A percentile compares a stretch with the other conserved stretches of the same genome.
Evolutionary conservation across 2,888 invertebrate species (phyloP).

Genomic region (Cyclophora albipunctata): DNA sequence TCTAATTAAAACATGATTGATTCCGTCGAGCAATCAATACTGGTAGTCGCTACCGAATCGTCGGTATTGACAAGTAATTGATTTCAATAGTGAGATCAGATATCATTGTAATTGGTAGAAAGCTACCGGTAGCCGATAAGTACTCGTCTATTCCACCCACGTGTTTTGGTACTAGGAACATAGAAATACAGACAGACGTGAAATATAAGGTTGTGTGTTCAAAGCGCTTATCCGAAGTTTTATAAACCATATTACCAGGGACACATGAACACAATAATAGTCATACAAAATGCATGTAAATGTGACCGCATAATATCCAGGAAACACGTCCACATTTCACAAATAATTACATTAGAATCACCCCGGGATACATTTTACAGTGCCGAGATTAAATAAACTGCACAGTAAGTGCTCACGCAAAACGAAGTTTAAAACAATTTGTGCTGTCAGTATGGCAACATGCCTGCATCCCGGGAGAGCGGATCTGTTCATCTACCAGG

Average conservation of each 20-base stretch:
- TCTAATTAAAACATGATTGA: conserved; percentile 42
- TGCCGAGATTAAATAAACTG: background rate
- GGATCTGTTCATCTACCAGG: conserved; percentile 38
- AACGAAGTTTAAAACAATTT: conserved; percentile 13
- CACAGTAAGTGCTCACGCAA: conserved; percentile 4
- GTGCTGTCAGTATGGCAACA: conserved; percentile 3
- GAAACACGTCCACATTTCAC: conserved; percentile 3
- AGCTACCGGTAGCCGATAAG: too few relatives aligned
- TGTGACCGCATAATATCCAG: background rate
- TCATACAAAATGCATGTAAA: too few relatives aligned
- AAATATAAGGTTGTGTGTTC: too few relatives aligned
- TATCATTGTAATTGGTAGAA: background rate
- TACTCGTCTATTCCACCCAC: too few relatives aligned
- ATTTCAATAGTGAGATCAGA: background rate
- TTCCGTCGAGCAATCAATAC: conserved; percentile 52
- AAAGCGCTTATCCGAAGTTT: too few relatives aligned
- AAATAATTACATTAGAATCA: too few relatives aligned
- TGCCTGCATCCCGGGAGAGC: conserved; percentile 2
- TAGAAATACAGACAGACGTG: too few relatives aligned
- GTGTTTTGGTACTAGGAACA: background rate
- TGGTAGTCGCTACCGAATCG: conserved; percentile 49
- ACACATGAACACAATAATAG: too few relatives aligned
- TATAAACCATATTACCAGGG: too few relatives aligned
- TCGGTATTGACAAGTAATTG: background rate
- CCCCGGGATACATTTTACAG: too few relatives aligned